A percentile compares a stretch with the other conserved stretches of the same genome.
Conservation (phyloP, 2,797 vertebrate genomes). For the Phataginus tricuspis region DNA sequence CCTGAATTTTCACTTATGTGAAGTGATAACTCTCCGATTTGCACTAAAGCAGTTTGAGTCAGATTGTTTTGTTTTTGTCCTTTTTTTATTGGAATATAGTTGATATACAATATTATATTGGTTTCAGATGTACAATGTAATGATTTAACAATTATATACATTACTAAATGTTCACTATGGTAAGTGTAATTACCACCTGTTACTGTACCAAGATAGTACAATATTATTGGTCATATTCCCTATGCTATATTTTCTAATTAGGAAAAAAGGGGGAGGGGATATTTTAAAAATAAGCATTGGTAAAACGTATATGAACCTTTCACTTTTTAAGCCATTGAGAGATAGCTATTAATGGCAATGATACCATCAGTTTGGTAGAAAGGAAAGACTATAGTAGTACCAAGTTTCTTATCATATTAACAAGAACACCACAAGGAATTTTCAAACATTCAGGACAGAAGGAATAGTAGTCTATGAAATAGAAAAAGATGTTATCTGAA, state of each 20-base stretch:
- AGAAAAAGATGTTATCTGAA: background rate
- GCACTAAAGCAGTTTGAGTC: background rate
- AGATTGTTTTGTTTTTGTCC: background rate
- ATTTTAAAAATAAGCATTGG: background rate
- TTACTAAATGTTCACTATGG: no score
- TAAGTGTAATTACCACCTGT: no score
- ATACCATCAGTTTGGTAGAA: background rate
- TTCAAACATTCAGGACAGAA: constrained; percentile 4
- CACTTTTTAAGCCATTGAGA: background rate
- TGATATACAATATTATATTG: no score
- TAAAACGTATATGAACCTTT: background rate
- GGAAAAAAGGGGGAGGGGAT: background rate
- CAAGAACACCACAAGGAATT: background rate
- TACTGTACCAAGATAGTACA: no score
- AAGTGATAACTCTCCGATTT: background rate
- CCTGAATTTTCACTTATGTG: background rate
- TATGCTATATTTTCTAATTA: background rate
- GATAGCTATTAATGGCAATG: background rate
- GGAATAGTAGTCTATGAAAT: background rate
- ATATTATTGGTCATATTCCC: no score
- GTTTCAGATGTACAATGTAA: no score
- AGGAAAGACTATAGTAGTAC: background rate
- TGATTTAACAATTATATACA: no score
- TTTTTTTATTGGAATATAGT: no score
- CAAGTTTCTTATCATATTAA: background rate